Evolutionary conservation across 1,140 invertebrate species (phyloP), one percentile per base, ranked within the genome.

Genomic region (Rhagoletis zephyria): DNA sequence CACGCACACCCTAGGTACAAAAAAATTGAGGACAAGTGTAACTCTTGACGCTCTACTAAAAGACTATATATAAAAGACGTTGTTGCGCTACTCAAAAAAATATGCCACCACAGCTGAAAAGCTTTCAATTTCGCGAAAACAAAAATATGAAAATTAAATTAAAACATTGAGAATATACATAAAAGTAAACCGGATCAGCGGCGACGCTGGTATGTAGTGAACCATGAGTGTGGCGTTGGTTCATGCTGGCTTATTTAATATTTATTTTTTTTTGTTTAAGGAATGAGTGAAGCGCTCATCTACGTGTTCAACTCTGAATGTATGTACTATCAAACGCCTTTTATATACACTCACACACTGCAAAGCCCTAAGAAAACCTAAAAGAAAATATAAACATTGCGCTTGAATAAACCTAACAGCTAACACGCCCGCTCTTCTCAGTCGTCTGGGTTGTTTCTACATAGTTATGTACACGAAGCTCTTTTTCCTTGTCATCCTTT

Each of bases 171-270:
- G 2, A 48, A 81, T 19, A 30, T 30, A 30, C 30, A 30, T 30
- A 42, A 81, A 81, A 81, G 74, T 81, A 81, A 81, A 81, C 74
- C 74, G 16, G 74, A 56, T 56, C 74, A 81, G 48, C 74, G 19
- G 14, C 16, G 51, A 56, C 42, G n/a, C 51, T 56, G 16, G 1
- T 30, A 30, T 30, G 30, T 3, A 81, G 74, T 81, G 16, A 81
- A 16, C 12, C 48, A 12, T 56, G 10, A 70, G 5, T 19, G 19
- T 45, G 70, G 5, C 4, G 65, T 45, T 74, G 67, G 40, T 74
- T 45, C 12, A 81, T 81, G 74, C 6, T 51, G n/a, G 74, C 74
- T 81, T 48, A 81, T 56, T 81, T 81, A 81, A 81, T 56, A 81
- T 2, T 56, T n/a, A n/a, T n/a, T 81, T 81, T 56, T 30, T 30